Base-by-base conservation (phyloP, 1,140 invertebrate genomes). In the Neodiprion fabricii region DNA sequence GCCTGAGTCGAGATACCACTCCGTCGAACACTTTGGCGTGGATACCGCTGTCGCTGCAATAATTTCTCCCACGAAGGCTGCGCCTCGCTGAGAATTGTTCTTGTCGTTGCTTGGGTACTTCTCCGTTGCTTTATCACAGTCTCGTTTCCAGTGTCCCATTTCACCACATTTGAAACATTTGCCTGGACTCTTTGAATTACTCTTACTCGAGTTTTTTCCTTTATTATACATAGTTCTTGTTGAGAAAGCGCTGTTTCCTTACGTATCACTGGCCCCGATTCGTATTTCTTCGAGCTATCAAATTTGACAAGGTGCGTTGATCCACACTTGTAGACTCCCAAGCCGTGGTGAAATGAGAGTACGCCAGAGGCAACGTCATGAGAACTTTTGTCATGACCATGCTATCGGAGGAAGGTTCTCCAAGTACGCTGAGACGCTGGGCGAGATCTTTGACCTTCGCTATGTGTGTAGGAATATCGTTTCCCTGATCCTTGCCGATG, bases 351-450 rank as follows among this genome's bases (percentile, higher is more conserved):
- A 87, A 86, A 75, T 85, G 79, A 48, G 76, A 75, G 67, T 78
- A 81, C 7, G 75, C 48, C 48, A 72, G 50, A n/a, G 81, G 82
- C 10, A 85, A 47, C 1, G 80, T 75, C 76, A 79, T 76, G 23
- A 84, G 70, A 48, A 85, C 81, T 67, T 83, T 84, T 11, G 81
- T 82, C 0, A 84, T 82, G 47, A 80, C 65, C 77, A 84, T 82
- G 2, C 65, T 74, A 17, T 83, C 81, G 11, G 79, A 78, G 9
- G 81, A 75, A 17, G 74, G 21, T 70, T 85, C 81, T 28, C 74
- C 76, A 23, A 77, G 48, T n/a, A 71, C 49, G 50, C 78, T 79
- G 47, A 85, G 47, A 17, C 74, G 76, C 28, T 76, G 49, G 12
- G 74, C 70, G 1, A 85, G 48, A 48, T 83, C 81, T 72, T 85